Evolutionary conservation across 2,113 vertebrate genomes (phyloP), one percentile per base, ranked within the genome.

Genomic region (Alexandromys fortis): DNA sequence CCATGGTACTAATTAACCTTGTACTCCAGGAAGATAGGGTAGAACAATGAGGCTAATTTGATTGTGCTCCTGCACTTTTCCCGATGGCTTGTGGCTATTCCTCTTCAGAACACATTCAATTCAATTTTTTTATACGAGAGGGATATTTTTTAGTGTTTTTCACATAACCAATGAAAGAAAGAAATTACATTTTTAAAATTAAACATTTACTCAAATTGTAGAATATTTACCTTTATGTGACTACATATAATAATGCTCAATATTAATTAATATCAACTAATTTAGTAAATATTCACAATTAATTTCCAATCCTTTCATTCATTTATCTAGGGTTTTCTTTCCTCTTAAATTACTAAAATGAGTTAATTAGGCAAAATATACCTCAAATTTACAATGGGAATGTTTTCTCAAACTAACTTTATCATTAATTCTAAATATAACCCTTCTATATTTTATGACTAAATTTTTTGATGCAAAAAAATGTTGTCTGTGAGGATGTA

Each of bases 1-100:
- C 98, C 97, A 97, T 97, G 93, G 98, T 98, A 96, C 97, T 98
- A 98, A 98, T 98, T 98, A 98, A 98, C 98, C 98, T 98, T 97
- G 96, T 96, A 97, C 95, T 97, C 97, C 89, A 95, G 90, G 75
- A 98, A 97, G 97, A 97, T 97, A 98, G 86, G 96, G 96, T 16
- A 91, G 96, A 98, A 98, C 97, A 98, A 98, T 97, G 97, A 98
- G 97, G 95, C 98, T 98, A 98, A 98, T 98, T 96, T 98, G 92
- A 98, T 97, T 89, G 97, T 97, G 94, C 96, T 94, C 98, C 49
- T n/a, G 98, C 42, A 90, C 47, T 96, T 94, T 96, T 98, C 98
- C 97, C 97, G 97, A 73, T 97, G 97, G 97, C 92, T 96, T 96
- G 55, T 90, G 28, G 35, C 96, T 98, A 97, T 96, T 94, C 93